Base-by-base conservation (phyloP, 92 coral and sea anemone genomes). In the Zoanthus solanderi region DNA sequence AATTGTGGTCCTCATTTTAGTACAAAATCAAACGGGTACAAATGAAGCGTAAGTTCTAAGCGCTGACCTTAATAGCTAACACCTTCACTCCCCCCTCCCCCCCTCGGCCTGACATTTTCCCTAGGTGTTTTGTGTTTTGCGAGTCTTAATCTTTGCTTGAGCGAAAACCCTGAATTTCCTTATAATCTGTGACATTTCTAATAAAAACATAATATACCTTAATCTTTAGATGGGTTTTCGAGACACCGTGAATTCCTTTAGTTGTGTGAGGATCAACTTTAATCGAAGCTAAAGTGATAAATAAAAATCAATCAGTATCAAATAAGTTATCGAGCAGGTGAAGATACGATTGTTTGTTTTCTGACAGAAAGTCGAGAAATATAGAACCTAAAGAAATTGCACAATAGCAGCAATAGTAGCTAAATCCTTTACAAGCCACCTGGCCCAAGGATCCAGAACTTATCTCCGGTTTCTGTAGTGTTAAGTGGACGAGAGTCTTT, bases 251-350 rank as follows among this genome's bases (percentile, higher is more conserved):
- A 53, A 92, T 89, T 75, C 90, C 89, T 63, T 94, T 91, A 52
- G 87, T 90, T 61, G 93, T 87, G 44, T 47, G 76, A 42, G 92
- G 98, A 76, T 95, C 92, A 66, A 90, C 93, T 57, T 88, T 89
- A 23, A 82, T 46, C 61, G 89, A 68, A 4, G 92, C 98, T 95
- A 78, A 14, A 46, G 29, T 17, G 16, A 28, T 5, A 75, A 76
- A 87, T 3, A 34, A 34, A 34, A 34, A 34, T 34, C 1, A 34
- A 34, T 34, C 3, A 34, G 3, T 34, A 34, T 34, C 42, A 34
- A 34, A 34, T 34, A 34, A 34, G 42, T 1, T 34, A 34, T 34
- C 42, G 42, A 34, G 3, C 42, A 15, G n/a, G 65, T n/a, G 15
- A 58, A 58, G n/a, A 58, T 58, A 58, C 3, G n/a, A 58, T 3